Base-by-base conservation (phyloP, 2,888 invertebrate genomes). In the Coecobrya sp. region DNA sequence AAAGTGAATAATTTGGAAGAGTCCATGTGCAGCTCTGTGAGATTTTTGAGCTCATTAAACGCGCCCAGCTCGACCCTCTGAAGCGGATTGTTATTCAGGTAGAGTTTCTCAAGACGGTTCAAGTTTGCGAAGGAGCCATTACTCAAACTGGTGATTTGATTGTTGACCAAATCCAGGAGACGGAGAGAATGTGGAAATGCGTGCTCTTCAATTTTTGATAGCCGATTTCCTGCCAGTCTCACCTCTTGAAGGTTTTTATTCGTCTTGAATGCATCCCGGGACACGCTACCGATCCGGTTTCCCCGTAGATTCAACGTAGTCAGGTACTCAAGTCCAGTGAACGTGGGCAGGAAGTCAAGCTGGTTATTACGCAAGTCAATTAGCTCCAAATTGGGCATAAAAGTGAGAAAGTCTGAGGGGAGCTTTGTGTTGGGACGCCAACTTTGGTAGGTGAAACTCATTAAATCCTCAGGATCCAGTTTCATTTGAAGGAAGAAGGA, bases 331-430 rank as follows among this genome's bases (percentile, higher is more conserved):
- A 94, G 87, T 13, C 65, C 92, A 16, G 85, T 22, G 16, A 94
- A 86, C 76, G 89, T 92, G 27, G 94, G 94, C 8, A 94, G 59
- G n/a, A 59, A 55, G 11, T 76, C 70, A 19, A 94, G 89, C 42
- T 92, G 27, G 45, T 94, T 94, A 36, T 92, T 90, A 25, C 86
- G 79, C n/a, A 94, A 82, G 73, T 93, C 92, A 65, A 94, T 79
- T 11, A 86, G 36, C 68, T 93, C 93, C 91, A 94, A 90, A 86
- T 93, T 93, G 2, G 91, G 88, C 93, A 94, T 93, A 10, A 92
- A 81, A 0, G 89, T 89, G 25, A 94, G 93, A 65, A 93, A 92
- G 45, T 94, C 91, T 22, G 92, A 85, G 1, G 94, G 94, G 36
- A 94, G 52, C 19, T 81, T 86, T 7, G 76, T 81, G 27, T 89